Evolutionary conservation across 2,113 vertebrate genomes (phyloP).

Genomic region (Odocoileus hemionus): DNA sequence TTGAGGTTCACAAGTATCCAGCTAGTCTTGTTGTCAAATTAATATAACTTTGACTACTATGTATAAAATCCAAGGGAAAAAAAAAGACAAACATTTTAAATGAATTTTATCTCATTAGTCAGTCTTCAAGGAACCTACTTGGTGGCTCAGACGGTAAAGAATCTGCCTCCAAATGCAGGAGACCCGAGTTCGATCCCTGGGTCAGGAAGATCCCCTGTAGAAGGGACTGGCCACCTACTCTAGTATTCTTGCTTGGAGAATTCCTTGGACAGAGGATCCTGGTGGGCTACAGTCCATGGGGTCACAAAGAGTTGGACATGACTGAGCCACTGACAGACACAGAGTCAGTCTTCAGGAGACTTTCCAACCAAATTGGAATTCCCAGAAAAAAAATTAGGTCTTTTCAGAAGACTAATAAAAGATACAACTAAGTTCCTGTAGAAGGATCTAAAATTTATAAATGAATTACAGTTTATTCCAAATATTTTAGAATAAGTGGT

Average conservation of each 20-base stretch:
- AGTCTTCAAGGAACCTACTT: neutral
- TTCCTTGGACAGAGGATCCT: neutral
- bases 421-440: neutral
- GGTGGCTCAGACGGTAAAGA: neutral
- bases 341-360: conserved; percentile 12
- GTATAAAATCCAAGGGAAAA: neutral
- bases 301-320: neutral
- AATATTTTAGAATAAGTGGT: conserved; percentile 35
- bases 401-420: conserved; percentile 35
- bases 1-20: conserved; percentile 1
- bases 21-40: conserved; percentile 13
- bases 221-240: neutral
- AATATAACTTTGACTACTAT: conserved; percentile 2
- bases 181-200: neutral
- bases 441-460: conserved; percentile 45
- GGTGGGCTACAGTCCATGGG: neutral
- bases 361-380: conserved; percentile 44
- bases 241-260: neutral
- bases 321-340: neutral
- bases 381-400: conserved; percentile 17
- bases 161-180: neutral
- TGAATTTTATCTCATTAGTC: conserved; percentile 41
- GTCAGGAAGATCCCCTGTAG: neutral
- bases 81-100: neutral
- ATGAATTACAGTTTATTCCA: conserved; percentile 11